Base-by-base conservation (phyloP, 2,888 invertebrate species). In the Hirtodrosophila histrioides region DNA sequence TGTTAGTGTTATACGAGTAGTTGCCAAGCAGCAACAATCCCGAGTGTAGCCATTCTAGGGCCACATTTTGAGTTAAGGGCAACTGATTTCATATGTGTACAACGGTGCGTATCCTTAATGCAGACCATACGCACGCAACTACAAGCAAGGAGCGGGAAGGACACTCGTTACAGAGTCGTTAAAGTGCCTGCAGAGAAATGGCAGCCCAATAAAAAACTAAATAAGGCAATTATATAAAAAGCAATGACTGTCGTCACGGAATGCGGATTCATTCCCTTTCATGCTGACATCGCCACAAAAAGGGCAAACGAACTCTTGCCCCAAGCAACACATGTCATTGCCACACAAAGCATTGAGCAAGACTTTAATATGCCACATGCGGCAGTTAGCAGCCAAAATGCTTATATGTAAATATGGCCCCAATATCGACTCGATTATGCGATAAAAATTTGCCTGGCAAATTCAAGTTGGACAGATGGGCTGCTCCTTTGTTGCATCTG, bases 81-180 rank as follows among this genome's bases (percentile, higher is more conserved):
- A 29, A 10, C 10, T 54, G 39, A 36, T 39, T 54, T 53, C 35
- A 66, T 50, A 41, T 36, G 23, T 56, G 75, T n/a, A 68, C 71
- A 78, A 51, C 56, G 68, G 12, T 65, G 66, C 86, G 79, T 80
- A 86, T 80, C 49, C 62, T 60, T 50, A 63, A 80, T 84, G 53
- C 60, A 56, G 37, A 43, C 64, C 50, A 49, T 41, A 43, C 45
- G 36, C 73, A 64, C 60, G 51, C 57, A 63, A 60, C 3, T 5
- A 11, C 35, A 45, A 75, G 17, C 17, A 49, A 35, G 45, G 33
- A 45, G 27, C 2, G 37, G 33, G 12, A 43, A 53, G 7, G 35
- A 12, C 39, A 23, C 50, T 46, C 41, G 39, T 69, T 69, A 62
- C 8, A 36, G 33, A 36, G 7, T 43, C 35, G 4, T 37, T 72